Percentiles rank a stretch among this genome's conserved stretches.
Evolutionary conservation across 37 sponge, comb jelly and placozoan species (phyloP).

Genomic region (Theonella swinhoei): DNA sequence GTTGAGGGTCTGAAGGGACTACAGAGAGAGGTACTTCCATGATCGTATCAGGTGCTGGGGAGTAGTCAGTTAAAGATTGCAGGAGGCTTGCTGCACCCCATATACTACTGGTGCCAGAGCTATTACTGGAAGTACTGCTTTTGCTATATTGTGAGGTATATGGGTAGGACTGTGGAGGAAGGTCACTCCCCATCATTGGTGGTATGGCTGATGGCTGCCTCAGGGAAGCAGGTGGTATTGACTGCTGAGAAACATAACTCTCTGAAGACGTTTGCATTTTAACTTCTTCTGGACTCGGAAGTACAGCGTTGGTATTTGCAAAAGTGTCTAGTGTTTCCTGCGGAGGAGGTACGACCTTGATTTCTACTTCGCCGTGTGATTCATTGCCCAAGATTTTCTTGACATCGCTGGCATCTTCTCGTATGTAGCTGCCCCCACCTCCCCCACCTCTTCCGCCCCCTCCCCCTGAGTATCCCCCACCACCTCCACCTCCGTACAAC

Average conservation of each 20-base stretch:
- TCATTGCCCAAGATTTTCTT: slow-evolving; percentile 31
- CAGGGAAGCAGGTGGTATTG: not conserved
- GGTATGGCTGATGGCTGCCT: not conserved
- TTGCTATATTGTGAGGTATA: not conserved
- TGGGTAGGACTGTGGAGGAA: not conserved
- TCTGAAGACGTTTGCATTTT: not conserved
- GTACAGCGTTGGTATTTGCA: not conserved
- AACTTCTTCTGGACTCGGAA: not conserved
- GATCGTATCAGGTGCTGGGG: not conserved
- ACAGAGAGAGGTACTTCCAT: too few species aligned
- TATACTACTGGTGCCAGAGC: not conserved
- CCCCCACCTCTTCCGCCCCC: slow-evolving; percentile 75
- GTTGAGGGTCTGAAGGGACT: not conserved
- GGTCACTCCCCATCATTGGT: not conserved
- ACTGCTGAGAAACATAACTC: not conserved
- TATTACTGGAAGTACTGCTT: not conserved
- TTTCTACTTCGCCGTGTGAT: slow-evolving; percentile 33
- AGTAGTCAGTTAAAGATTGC: not conserved
- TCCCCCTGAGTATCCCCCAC: slow-evolving; percentile 74
- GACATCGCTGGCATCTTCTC: slow-evolving; percentile 28
- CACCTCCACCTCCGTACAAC: slow-evolving; percentile 71
- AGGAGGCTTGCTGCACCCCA: too few species aligned
- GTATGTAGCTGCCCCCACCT: slow-evolving; percentile 73
- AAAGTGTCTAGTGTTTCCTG: not conserved
- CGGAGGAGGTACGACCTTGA: not conserved